Base-by-base conservation (phyloP, 2,888 invertebrate genomes). In the Stratiomys singularior region DNA sequence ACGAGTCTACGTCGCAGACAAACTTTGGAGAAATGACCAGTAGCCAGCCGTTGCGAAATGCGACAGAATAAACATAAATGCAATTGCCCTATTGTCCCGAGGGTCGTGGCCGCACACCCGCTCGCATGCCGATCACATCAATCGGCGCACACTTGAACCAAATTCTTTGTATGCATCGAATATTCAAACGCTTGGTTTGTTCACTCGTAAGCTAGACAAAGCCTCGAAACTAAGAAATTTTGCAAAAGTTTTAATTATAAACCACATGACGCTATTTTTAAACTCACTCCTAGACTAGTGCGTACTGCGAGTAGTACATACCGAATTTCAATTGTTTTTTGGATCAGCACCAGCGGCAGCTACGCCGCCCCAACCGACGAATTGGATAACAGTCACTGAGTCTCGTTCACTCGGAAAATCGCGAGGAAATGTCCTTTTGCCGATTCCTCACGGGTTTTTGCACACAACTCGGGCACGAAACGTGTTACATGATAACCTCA, bases 401-500 rank as follows among this genome's bases (percentile, higher is more conserved):
- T 13, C 28, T 37, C 44, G 30, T 30, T 11, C n/a, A 44, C 27
- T 21, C 5, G 44, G 37, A 2, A 30, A 18, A 9, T 44, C 44
- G 27, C 44, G 11, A 21, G 5, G 9, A 9, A 44, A 37, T 37
- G 66, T 66, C 66, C 66, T 66, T 66, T 66, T 37, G 28, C 3
- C 52, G 23, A 52, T 21, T 1, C 9, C 44, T 18, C 71, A n/a
- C 52, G 27, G n/a, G 27, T 18, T 18, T 28, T n/a, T 15, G 30
- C 28, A 44, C 46, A 15, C 37, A 5, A 44, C 30, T 27, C 28
- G 44, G 23, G 58, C 15, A 25, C 74, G 58, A 74, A 74, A 74
- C 74, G 74, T 74, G 74, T 74, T 74, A 74, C 74, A 74, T 58
- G 74, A 58, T 74, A 74, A 74, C 74, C 74, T 74, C 74, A 74